Conservation (phyloP, 1,140 invertebrate species). For the Tribolium madens region DNA sequence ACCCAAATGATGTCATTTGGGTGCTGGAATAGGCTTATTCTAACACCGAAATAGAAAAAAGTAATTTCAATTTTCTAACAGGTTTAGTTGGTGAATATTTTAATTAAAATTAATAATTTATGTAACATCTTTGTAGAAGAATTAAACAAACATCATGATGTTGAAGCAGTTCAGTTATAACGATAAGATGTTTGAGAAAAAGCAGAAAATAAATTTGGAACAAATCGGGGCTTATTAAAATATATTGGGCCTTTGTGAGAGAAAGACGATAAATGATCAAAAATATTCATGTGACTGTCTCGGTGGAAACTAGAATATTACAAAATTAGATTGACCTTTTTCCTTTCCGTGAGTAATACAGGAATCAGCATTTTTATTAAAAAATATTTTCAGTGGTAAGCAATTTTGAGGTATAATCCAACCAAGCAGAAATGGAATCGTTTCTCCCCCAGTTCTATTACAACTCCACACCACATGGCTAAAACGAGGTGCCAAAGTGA, state of each 20-base stretch:
- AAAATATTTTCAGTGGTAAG: constrained; percentile 38
- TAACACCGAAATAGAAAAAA: too few species aligned
- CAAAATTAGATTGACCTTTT: constrained; percentile 37
- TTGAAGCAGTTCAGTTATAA: too few species aligned
- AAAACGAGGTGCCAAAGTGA: constrained; percentile 38
- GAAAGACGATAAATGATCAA: constrained; percentile 1
- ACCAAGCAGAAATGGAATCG: constrained; percentile 38
- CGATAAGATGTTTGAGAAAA: too few species aligned
- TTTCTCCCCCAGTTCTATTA: constrained; percentile 38
- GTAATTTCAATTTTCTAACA: too few species aligned
- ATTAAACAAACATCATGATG: too few species aligned
- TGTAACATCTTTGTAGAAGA: too few species aligned
- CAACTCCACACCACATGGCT: constrained; percentile 30
- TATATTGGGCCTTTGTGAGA: not conserved
- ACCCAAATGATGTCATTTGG: too few species aligned
- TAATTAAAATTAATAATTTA: too few species aligned
- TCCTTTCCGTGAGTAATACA: constrained; percentile 35
- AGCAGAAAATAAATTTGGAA: too few species aligned
- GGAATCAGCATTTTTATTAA: constrained; percentile 38
- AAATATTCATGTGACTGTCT: constrained; percentile 36
- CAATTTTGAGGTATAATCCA: constrained; percentile 39
- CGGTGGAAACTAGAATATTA: constrained; percentile 17
- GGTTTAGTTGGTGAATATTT: too few species aligned
- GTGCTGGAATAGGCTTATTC: too few species aligned
- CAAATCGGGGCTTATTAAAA: too few species aligned